A percentile compares a stretch with the other conserved stretches of the same genome.
Conservation (phyloP, 2,888 invertebrate genomes). For the Noctua janthina region DNA sequence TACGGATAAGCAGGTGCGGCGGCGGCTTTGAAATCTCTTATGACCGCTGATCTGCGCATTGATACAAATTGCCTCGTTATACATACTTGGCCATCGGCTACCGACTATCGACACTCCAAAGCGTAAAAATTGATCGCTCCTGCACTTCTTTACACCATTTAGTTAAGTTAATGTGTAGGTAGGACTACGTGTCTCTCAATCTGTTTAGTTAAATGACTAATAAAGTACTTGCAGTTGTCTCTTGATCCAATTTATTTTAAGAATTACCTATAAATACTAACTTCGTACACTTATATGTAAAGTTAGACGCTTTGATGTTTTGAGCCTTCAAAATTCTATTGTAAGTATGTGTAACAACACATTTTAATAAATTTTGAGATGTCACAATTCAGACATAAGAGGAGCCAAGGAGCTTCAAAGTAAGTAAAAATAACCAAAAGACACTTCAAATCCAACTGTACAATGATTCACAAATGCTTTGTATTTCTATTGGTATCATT, state of each 20-base stretch:
- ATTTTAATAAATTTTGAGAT: slow-evolving; percentile 46
- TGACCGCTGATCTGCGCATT: slow-evolving; percentile 81
- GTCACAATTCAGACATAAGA: slow-evolving; percentile 29
- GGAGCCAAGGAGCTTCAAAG: slow-evolving; percentile 26
- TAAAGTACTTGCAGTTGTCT: not conserved
- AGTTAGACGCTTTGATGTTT: slow-evolving; percentile 47
- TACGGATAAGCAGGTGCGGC: slow-evolving; percentile 85
- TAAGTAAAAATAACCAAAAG: slow-evolving; percentile 21
- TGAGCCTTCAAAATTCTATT: slow-evolving; percentile 11
- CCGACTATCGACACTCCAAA: slow-evolving; percentile 56
- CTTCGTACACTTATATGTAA: not conserved
- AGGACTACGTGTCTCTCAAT: slow-evolving; percentile 1
- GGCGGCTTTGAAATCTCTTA: slow-evolving; percentile 82
- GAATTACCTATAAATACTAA: not conserved
- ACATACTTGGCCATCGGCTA: slow-evolving; percentile 67
- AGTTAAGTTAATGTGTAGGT: slow-evolving; percentile 7
- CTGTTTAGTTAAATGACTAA: not conserved
- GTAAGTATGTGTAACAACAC: not conserved
- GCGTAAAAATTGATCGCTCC: slow-evolving; percentile 48
- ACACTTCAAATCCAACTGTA: slow-evolving; percentile 1
- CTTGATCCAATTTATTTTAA: not conserved
- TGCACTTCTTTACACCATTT: slow-evolving; percentile 42
- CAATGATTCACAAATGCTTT: slow-evolving; percentile 2
- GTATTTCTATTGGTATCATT: slow-evolving; percentile 3
- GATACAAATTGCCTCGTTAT: slow-evolving; percentile 86